A percentile compares a stretch with the other conserved stretches of the same genome.
Conservation (phyloP, 2,113 vertebrate genomes). For the Amphilophus citrinellus region DNA sequence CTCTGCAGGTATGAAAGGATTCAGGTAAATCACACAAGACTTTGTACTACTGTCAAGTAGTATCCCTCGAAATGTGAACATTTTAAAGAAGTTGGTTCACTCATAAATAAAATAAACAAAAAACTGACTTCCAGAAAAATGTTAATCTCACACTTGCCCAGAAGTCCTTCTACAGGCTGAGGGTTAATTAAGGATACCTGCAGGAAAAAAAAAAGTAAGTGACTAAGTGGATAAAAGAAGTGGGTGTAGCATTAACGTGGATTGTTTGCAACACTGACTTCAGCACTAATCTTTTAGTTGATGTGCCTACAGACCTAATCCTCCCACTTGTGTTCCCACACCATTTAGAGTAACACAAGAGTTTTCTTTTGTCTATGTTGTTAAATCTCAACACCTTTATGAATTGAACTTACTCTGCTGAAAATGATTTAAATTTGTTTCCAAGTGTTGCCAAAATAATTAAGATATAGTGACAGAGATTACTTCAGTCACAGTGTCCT, state of each 20-base stretch:
- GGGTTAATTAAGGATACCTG: background rate
- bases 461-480: background rate
- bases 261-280: slow-evolving; percentile 29
- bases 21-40: background rate
- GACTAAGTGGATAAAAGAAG: slow-evolving; percentile 18
- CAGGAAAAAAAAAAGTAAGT: background rate
- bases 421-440: background rate
- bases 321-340: slow-evolving; percentile 45
- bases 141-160: background rate
- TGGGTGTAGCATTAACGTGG: background rate
- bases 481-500: background rate
- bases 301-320: slow-evolving; percentile 38
- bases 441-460: slow-evolving; percentile 14
- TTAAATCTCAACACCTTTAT: slow-evolving; percentile 40
- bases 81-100: background rate
- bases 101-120: background rate
- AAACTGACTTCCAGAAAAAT: background rate
- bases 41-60: background rate
- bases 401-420: slow-evolving; percentile 14
- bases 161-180: background rate
- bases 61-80: background rate
- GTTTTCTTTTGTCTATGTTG: slow-evolving; percentile 36
- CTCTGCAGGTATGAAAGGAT: background rate
- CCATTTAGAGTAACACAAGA: slow-evolving; percentile 38
- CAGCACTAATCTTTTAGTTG: slow-evolving; percentile 22